phyloP scores from a whole-genome alignment of 2,797 vertebrate genomes.

The Muraenolepis orangiensis region DNA sequence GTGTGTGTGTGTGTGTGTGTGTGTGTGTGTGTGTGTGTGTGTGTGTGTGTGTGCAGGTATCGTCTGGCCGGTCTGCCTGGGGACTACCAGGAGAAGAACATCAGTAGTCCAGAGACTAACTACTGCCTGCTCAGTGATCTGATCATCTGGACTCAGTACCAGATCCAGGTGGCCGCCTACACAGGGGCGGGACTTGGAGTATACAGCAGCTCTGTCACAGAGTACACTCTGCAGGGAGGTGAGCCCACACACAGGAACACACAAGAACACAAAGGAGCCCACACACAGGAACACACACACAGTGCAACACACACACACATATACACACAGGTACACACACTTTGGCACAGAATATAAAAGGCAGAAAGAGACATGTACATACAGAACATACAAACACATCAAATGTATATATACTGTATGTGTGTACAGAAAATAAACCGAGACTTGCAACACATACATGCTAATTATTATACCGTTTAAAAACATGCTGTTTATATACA shows the following conservation, averaged over 20 bases:
- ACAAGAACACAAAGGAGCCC: background rate
- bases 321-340: no score
- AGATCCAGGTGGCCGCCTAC: constrained; percentile 96
- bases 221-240: constrained; percentile 97
- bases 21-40: constrained; percentile 15
- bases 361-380: no score
- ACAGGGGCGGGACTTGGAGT: constrained; percentile 88
- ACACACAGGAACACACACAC: constrained; percentile 2
- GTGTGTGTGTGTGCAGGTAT: constrained; percentile 75
- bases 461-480: no score
- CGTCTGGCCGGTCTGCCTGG: constrained; percentile 90
- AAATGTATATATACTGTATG: no score
- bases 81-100: constrained; percentile 91
- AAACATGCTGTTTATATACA: no score
- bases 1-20: background rate
- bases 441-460: no score
- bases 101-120: constrained; percentile 92
- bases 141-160: constrained; percentile 98
- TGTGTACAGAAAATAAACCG: no score
- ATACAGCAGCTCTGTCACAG: constrained; percentile 86
- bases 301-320: no score
- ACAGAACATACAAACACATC: no score
- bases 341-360: no score
- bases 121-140: constrained; percentile 93
- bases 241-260: constrained; percentile 44